These are phyloP conservation scores for Calephelis virginiensis DNA, from an alignment of 1,140 invertebrate genomes.

Conservation along the genomic window DNA sequence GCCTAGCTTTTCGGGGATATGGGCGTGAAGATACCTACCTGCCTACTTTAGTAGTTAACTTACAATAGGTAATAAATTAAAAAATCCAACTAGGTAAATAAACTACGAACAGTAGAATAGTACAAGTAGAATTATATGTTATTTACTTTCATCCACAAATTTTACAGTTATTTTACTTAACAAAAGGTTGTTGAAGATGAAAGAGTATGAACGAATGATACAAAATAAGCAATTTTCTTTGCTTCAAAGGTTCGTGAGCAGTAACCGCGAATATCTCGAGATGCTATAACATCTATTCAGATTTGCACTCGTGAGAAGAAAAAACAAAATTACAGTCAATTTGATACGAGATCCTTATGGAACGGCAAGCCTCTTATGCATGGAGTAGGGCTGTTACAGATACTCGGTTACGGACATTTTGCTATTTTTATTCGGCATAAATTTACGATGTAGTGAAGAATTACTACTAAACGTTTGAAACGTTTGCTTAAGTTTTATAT, in stretches of 20 bases:
- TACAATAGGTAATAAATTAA: not conserved
- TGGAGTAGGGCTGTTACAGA: slow-evolving; percentile 31
- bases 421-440: too few species aligned
- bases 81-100: too few species aligned
- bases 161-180: slow-evolving; percentile 3
- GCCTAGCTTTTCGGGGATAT: too few species aligned
- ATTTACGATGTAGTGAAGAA: too few species aligned
- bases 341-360: slow-evolving; percentile 71
- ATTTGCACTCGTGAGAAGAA: slow-evolving; percentile 69
- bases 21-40: too few species aligned
- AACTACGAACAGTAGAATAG: too few species aligned
- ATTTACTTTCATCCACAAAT: not conserved
- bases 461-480: too few species aligned
- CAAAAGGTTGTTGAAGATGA: not conserved
- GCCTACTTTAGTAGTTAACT: not conserved
- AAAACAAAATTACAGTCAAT: slow-evolving; percentile 72
- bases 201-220: slow-evolving; percentile 14
- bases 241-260: slow-evolving; percentile 37
- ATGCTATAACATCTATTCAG: slow-evolving; percentile 52
- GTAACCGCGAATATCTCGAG: slow-evolving; percentile 48
- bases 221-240: slow-evolving; percentile 63
- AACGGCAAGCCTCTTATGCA: slow-evolving; percentile 62
- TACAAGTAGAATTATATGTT: too few species aligned
- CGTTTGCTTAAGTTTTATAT: too few species aligned
- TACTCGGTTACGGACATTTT: slow-evolving; percentile 6